phyloP scores from a whole-genome alignment of 2,797 vertebrate species.

The Zalophus californianus region DNA sequence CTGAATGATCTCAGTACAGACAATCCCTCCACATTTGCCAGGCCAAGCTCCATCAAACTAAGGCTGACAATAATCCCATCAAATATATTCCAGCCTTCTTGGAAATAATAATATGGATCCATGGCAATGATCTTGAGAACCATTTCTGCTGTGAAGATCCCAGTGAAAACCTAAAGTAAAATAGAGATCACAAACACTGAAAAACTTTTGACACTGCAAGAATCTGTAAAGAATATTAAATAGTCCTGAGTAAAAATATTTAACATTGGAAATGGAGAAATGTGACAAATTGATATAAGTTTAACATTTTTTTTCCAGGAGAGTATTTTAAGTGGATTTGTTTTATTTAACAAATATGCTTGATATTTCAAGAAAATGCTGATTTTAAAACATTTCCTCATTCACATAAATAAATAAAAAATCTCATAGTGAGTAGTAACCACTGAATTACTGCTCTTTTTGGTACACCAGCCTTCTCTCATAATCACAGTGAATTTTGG shows the following conservation, averaged over 20 bases:
- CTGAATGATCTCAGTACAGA: slow-evolving; percentile 97
- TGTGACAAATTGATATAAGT: neutral
- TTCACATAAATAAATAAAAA: neutral
- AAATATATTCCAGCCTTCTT: slow-evolving; percentile 98
- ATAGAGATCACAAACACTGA: slow-evolving; percentile 25
- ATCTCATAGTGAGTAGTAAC: neutral
- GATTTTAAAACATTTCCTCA: slow-evolving; percentile 12
- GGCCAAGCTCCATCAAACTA: slow-evolving; percentile 95
- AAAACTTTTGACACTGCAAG: neutral
- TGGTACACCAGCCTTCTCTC: neutral
- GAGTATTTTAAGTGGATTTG: neutral
- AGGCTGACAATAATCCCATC: slow-evolving; percentile 96
- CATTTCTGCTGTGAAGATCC: slow-evolving; percentile 99
- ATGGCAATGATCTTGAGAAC: slow-evolving; percentile 97
- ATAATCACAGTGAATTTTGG: neutral
- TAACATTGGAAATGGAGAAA: slow-evolving; percentile 2
- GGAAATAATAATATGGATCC: slow-evolving; percentile 98
- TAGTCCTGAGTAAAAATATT: neutral
- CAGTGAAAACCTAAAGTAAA: slow-evolving; percentile 94
- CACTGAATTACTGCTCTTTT: neutral
- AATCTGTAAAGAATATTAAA: neutral
- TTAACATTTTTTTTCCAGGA: neutral
- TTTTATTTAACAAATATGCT: slow-evolving; percentile 18
- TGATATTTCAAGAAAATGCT: neutral
- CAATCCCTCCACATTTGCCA: slow-evolving; percentile 93